phyloP scores from a whole-genome alignment of 2,797 vertebrate species.

The Chaunax sp. region DNA sequence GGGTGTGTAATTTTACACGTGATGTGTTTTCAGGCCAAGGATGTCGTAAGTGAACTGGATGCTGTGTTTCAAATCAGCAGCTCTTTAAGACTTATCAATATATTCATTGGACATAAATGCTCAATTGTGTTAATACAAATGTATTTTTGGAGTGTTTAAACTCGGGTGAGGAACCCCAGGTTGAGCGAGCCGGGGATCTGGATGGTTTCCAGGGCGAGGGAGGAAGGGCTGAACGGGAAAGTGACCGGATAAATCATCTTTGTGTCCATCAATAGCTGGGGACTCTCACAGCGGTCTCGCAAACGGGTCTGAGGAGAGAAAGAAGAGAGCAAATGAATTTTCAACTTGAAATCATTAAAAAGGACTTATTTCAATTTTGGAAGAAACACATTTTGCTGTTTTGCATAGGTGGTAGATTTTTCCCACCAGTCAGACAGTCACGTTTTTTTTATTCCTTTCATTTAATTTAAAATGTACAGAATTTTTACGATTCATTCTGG shows the following conservation, averaged over 20 bases:
- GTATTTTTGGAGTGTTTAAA: slow-evolving; percentile 73
- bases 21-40: slow-evolving; percentile 22
- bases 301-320: slow-evolving; percentile 87
- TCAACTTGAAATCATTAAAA: too few relatives aligned
- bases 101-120: slow-evolving; percentile 8
- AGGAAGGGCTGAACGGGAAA: slow-evolving; percentile 96
- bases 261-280: slow-evolving; percentile 97
- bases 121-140: slow-evolving; percentile 16
- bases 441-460: too few relatives aligned
- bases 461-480: background rate
- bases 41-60: slow-evolving; percentile 1
- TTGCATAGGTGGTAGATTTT: background rate
- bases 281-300: slow-evolving; percentile 94
- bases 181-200: slow-evolving; percentile 96
- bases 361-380: background rate
- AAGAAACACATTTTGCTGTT: background rate
- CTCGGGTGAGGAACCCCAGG: slow-evolving; percentile 92
- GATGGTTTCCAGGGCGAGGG: slow-evolving; percentile 96
- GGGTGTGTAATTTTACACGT: slow-evolving; percentile 11
- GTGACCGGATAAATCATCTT: slow-evolving; percentile 98
- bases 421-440: background rate
- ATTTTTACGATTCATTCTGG: background rate
- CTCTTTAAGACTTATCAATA: slow-evolving; percentile 8
- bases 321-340: slow-evolving; percentile 5
- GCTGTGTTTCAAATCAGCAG: background rate